Evolutionary conservation across 2,113 vertebrate species (phyloP), one percentile per base, ranked within the genome.

Genomic region (Tapirus terrestris): DNA sequence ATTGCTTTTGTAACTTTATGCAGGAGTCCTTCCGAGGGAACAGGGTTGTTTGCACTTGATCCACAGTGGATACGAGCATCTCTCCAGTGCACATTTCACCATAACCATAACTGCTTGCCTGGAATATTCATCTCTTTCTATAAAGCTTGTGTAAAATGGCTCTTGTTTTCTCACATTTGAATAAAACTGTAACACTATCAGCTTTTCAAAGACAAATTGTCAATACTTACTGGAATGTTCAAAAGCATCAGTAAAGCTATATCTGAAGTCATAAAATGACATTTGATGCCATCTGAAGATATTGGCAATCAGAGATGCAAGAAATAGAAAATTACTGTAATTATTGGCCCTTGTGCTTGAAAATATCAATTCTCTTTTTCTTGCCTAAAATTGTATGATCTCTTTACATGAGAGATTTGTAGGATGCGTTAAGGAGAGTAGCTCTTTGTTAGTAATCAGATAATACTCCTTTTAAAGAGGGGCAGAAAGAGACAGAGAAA

Each of bases 251-350:
- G 56, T 23, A 53, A 98, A 97, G 20, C 75, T 94, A 0, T 80
- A 96, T 53, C 75, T 91, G 92, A 82, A 96, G 67, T 63, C 77
- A 1, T 72, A 87, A 98, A 94, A 97, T 96, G n/a, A 45, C 84
- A 94, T 90, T 43, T 43, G 70, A 98, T 96, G n/a, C 12, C 80
- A 68, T 95, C 90, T 89, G 65, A 98, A 98, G 80, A 92, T 92
- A 97, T 23, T 92, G 79, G 58, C 89, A 97, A 95, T 93, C 80
- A 94, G 89, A 97, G 39, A 93, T 94, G 81, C 94, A 60, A 68
- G 45, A 43, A 97, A 97, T 4, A 97, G 80, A 94, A 98, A 97
- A 98, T 98, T 70, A 96, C 83, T 96, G 68, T 97, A 96, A 98
- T 98, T 95, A 97, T 29, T 97, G 70, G 80, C 1, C 12, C 11